Conservation (phyloP, 23 tunicate genomes). For the Botrylloides violaceus region DNA sequence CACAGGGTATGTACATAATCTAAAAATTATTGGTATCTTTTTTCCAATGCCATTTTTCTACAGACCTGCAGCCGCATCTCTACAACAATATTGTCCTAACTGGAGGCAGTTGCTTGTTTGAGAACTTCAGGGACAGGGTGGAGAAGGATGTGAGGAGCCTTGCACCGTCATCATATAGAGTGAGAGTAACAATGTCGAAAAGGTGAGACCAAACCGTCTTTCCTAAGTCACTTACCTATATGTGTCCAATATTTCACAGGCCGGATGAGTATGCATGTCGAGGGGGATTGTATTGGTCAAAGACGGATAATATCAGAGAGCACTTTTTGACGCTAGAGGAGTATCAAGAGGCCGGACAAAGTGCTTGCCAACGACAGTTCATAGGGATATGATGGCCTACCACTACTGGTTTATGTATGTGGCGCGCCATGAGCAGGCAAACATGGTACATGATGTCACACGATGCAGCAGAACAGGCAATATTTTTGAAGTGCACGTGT, state of each 20-base stretch:
- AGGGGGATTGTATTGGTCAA: conserved; percentile 69
- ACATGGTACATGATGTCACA: background rate
- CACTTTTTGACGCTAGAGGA: conserved; percentile 53
- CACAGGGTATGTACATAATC: conserved; percentile 48
- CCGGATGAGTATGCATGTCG: conserved; percentile 75
- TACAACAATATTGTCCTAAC: conserved; percentile 63
- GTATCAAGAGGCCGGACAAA: conserved; percentile 79
- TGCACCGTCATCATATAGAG: conserved; percentile 45
- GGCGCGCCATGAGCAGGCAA: background rate
- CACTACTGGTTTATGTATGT: background rate
- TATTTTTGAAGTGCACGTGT: background rate
- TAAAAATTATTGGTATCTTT: no score
- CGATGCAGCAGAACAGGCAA: background rate
- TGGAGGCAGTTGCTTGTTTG: conserved; percentile 77
- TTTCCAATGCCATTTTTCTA: background rate
- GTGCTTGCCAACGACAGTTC: conserved; percentile 68
- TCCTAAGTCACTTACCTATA: background rate
- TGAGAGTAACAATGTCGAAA: conserved; percentile 36
- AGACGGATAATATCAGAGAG: conserved; percentile 24
- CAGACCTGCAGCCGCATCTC: conserved; percentile 64
- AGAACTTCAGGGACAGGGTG: conserved; percentile 53
- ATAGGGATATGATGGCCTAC: conserved; percentile 59
- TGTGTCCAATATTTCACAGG: conserved; percentile 8
- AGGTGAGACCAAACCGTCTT: conserved; percentile 32
- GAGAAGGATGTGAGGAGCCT: conserved; percentile 49